These are phyloP conservation scores for Lymantria dispar DNA, from an alignment of 2,888 invertebrate species.

Conservation along the genomic window DNA sequence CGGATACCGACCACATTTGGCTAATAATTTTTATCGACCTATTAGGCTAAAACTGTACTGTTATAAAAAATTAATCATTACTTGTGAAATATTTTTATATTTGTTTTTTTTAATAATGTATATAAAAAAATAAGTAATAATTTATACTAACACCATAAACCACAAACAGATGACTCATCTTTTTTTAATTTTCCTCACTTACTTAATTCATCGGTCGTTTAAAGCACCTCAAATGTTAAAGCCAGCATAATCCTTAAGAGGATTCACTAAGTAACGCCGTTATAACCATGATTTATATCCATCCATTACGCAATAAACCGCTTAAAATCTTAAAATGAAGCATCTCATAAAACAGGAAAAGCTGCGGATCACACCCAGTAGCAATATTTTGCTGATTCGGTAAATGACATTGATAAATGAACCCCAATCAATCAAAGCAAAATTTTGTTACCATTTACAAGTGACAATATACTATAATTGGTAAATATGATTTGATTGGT, in stretches of 20 bases:
- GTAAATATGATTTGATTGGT: no score
- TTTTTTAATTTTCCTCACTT: no score
- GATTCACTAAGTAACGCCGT: conserved; percentile 11
- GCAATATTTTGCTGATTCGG: conserved; percentile 49
- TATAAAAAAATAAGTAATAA: no score
- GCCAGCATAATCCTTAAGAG: conserved; percentile 5
- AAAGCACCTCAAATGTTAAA: not conserved
- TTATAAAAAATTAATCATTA: no score
- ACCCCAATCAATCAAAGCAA: conserved; percentile 55
- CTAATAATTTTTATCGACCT: no score
- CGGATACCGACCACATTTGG: no score
- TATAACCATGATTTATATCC: conserved; percentile 33
- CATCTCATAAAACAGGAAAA: conserved; percentile 42
- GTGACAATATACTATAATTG: not conserved
- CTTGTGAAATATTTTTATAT: no score
- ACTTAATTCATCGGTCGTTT: not conserved
- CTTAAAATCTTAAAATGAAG: conserved; percentile 39
- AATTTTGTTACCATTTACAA: conserved; percentile 3
- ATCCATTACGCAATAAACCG: conserved; percentile 36
- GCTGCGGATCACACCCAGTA: conserved; percentile 17
- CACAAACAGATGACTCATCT: no score
- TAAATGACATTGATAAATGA: conserved; percentile 57
- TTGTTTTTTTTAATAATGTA: no score
- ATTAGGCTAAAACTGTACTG: no score
- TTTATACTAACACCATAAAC: no score